phyloP scores from a whole-genome alignment of 2,888 invertebrate species.

The Dasypogon diadema region DNA sequence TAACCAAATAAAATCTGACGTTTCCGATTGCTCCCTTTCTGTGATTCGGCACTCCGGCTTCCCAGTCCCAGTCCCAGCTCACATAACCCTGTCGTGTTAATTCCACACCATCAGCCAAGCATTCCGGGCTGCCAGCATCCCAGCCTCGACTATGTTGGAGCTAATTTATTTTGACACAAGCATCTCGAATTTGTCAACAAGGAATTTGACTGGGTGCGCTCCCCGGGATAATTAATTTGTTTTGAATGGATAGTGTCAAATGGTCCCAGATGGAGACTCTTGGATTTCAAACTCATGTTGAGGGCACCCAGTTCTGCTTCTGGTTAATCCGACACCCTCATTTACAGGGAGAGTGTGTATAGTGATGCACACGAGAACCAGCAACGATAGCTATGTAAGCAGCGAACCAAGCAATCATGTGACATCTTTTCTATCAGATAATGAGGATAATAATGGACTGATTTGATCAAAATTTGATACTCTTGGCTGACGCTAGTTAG shows the following conservation, averaged over 20 bases:
- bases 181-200: constrained; percentile 59
- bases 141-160: constrained; percentile 52
- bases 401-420: constrained; percentile 42
- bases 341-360: constrained; percentile 54
- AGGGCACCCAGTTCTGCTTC: constrained; percentile 15
- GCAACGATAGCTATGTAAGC: constrained; percentile 56
- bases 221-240: constrained; percentile 55
- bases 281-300: constrained; percentile 22
- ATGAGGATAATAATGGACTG: constrained; percentile 59
- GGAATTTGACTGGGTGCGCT: constrained; percentile 56
- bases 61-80: neutral
- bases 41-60: neutral
- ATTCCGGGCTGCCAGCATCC: constrained; percentile 1
- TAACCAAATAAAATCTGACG: neutral
- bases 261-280: constrained; percentile 35
- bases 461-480: constrained; percentile 57
- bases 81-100: constrained; percentile 29
- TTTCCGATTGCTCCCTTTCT: neutral
- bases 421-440: constrained; percentile 48
- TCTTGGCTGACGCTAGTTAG: constrained; percentile 29
- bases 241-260: constrained; percentile 54
- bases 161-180: constrained; percentile 60
- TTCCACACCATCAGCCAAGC: constrained; percentile 13
- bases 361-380: constrained; percentile 55
- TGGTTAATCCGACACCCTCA: constrained; percentile 53